Conservation (phyloP, 2,113 vertebrate species). For the Callipepla californica region DNA sequence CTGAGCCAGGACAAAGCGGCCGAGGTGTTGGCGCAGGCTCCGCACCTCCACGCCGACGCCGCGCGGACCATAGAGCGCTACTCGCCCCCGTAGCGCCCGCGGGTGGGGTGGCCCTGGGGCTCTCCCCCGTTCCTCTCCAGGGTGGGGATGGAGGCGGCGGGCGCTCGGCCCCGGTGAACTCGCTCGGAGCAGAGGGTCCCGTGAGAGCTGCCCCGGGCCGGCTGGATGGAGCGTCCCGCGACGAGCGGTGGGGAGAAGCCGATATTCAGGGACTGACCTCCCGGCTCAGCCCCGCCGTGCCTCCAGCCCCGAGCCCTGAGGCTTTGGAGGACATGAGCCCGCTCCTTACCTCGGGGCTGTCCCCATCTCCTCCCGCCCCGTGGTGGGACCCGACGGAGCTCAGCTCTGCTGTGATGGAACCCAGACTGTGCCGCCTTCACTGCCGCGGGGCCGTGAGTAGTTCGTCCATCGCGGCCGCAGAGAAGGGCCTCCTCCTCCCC, state of each 20-base stretch:
- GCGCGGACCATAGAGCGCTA: conserved; percentile 91
- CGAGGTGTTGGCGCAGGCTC: conserved; percentile 86
- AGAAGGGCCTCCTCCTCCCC: background rate
- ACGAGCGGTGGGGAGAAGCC: background rate
- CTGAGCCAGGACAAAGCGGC: conserved; percentile 92
- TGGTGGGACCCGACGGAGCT: background rate
- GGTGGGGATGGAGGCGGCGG: background rate
- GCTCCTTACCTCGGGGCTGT: conserved; percentile 54
- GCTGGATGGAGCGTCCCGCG: background rate
- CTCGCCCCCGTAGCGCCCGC: conserved; percentile 87
- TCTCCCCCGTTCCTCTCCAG: background rate
- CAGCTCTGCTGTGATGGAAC: background rate
- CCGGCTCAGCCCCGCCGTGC: background rate
- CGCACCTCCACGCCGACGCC: conserved; percentile 82
- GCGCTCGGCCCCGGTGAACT: background rate
- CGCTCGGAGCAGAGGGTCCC: background rate
- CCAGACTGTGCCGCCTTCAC: conserved; percentile 10
- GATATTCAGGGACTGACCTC: conserved; percentile 52
- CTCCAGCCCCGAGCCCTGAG: conserved; percentile 15
- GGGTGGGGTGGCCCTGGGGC: background rate
- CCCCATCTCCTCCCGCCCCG: background rate
- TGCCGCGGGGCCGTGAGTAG: conserved; percentile 43
- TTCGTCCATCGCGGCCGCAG: background rate
- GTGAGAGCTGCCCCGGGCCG: background rate
- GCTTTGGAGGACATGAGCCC: conserved; percentile 63